Base-by-base conservation (phyloP, 2,797 vertebrate genomes). In the Phalloptychus januarius region DNA sequence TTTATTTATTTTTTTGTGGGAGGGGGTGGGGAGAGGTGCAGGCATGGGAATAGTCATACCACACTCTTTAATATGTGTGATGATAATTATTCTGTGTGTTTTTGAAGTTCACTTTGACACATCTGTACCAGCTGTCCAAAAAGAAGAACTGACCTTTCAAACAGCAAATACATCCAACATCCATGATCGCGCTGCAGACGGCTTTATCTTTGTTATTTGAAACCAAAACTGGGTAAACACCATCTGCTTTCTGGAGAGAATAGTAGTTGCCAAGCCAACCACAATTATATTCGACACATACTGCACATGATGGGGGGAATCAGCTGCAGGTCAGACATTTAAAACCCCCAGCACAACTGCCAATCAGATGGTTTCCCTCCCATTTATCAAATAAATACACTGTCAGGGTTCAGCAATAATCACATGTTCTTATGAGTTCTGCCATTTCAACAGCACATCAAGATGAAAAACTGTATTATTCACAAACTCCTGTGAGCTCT, bases 151-250 rank as follows among this genome's bases (percentile, higher is more conserved):
- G 20, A 77, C 81, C 77, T 89, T 33, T 48, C 76, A 84, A 90
- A 88, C 76, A 44, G 79, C 72, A 78, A 79, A 84, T 76, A 82
- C 84, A 87, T 76, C 82, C 85, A 54, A 86, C 77, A 85, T 86
- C 80, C 73, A 77, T 80, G 76, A 91, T 82, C 74, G 77, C 84
- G 85, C 89, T 86, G 85, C 72, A 52, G 80, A 8, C 18, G 73
- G 86, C 67, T 81, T 87, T 54, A 79, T 85, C 79, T 77, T 87
- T 85, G 87, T 74, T 84, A 91, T 89, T 85, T 88, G 77, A 78
- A 79, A 88, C 77, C 73, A 81, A 88, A 91, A 85, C 80, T 90
- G 84, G 81, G 85, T 86, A 84, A 89, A 90, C 91, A 85, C 90
- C 84, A 82, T 69, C 88, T 88, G 89, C 91, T 87, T 92, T 88